Percentiles rank a stretch among this genome's conserved stretches.
Evolutionary conservation across 2,113 vertebrate species (phyloP).

Genomic region (Takifugu bimaculatus): DNA sequence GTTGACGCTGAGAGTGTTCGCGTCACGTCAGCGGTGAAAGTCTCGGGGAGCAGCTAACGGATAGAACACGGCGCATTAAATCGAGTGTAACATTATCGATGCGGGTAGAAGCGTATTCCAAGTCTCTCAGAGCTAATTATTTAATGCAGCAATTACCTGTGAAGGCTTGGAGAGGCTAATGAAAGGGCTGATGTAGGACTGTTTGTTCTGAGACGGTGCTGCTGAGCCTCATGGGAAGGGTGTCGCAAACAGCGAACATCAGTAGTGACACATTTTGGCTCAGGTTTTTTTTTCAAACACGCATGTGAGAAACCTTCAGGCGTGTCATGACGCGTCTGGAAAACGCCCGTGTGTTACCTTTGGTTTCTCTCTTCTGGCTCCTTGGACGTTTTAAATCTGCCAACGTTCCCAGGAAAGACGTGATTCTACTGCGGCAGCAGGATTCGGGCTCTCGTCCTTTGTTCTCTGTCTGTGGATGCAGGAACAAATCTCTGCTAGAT

Average conservation of each 20-base stretch:
- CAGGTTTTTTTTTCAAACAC: constrained; percentile 1
- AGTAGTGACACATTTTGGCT: too few relatives aligned
- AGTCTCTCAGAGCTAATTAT: constrained; percentile 84
- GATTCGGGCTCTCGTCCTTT: neutral
- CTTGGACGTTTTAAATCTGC: neutral
- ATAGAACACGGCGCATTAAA: constrained; percentile 43
- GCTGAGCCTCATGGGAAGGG: constrained; percentile 35
- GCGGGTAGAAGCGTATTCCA: constrained; percentile 44
- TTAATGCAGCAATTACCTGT: constrained; percentile 83
- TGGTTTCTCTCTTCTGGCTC: too few relatives aligned
- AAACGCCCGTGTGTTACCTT: too few relatives aligned
- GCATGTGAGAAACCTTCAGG: neutral
- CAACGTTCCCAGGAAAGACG: neutral
- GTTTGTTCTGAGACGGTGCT: constrained; percentile 79
- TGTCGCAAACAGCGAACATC: neutral
- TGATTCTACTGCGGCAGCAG: neutral
- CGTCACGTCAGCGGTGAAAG: constrained; percentile 30
- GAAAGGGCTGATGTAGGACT: constrained; percentile 72
- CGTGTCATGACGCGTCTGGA: too few relatives aligned
- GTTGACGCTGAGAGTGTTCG: constrained; percentile 44
- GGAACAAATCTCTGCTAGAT: constrained; percentile 8
- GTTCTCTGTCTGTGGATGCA: neutral
- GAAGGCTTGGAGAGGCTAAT: constrained; percentile 71
- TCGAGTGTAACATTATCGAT: constrained; percentile 42
- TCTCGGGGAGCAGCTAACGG: constrained; percentile 43